Evolutionary conservation across 2,888 invertebrate species (phyloP), one percentile per base, ranked within the genome.

Genomic region (Ypsolopha scabrella): DNA sequence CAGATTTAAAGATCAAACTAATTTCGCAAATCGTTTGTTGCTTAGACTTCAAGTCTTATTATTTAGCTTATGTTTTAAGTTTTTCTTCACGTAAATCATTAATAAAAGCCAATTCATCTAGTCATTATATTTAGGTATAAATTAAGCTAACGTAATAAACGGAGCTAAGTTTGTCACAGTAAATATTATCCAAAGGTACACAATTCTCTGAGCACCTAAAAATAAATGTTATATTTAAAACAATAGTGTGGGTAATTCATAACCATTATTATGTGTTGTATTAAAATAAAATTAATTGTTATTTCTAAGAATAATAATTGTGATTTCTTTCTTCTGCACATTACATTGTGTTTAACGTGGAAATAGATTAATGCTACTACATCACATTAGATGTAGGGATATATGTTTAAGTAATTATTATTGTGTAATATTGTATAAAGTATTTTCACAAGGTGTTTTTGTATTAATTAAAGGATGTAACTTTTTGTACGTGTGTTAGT

Each of bases 391-490:
- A 43, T 13, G 43, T 43, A 43, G 24, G 43, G 13, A 38, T 37
- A 4, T 14, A 47, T 37, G 36, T 13, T 37, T 47, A 37, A n/a
- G 1, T 47, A 24, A 24, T 24, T 24, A 41, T 41, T n/a, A 33
- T 39, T 49, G 64, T 70, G 65, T 67, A 73, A 74, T 68, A 66
- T 75, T 81, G 79, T 81, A 78, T 70, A 80, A 76, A 78, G 73
- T 75, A 82, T 80, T 80, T 79, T 76, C 75, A 77, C 70, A 75
- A 62, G 57, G 59, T 58, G 62, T 67, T 68, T 67, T 70, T 70
- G 65, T 68, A 68, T 68, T 62, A 65, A 67, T 68, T 63, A 65
- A 59, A 72, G 59, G 68, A 71, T 80, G 78, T 81, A 79, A 71
- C 61, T 72, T 78, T 78, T 76, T 74, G 59, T 70, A 67, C 51